Base-by-base conservation (phyloP, 2,797 vertebrate species). In the Protonibea diacanthus region DNA sequence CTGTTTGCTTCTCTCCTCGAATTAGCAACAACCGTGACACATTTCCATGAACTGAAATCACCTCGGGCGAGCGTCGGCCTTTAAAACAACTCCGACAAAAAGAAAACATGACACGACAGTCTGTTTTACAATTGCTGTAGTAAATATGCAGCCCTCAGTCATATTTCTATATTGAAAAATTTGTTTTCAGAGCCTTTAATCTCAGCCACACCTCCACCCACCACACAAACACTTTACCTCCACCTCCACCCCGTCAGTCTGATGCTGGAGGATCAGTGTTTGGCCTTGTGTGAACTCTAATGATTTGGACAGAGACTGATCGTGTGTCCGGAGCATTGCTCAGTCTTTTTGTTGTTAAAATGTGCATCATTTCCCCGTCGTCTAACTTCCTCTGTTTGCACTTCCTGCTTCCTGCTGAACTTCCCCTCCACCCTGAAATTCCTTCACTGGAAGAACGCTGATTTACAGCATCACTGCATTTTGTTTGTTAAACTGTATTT, bases 401-500 rank as follows among this genome's bases (percentile, higher is more conserved):
- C 77, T 92, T 91, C 90, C 87, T 86, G 67, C 42, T 67, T 81
- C 63, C 78, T 2, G 40, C 65, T 72, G 44, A 1, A 76, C 60
- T 86, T 76, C 76, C 75, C 67, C 82, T 81, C 91, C 86, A 48
- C 78, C 84, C 78, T 85, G 20, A 71, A 1, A 80, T 86, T 86
- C 80, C 81, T 80, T 11, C 60, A 42, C 29, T 5, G 64, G 14
- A 33, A 5, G 0, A 13, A 44, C 1, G 8, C 29, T 2, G 44
- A 33, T 13, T 42, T 0, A 25, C 53, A 3, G 27, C 20, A 2
- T 62, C 51, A 55, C 5, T 53, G 4, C 51, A 33, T 68, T 52
- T 29, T 44, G 18, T 38, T 1, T 38, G 23, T 29, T 10, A 1
- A 57, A 47, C 48, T 55, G 25, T 51, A 0, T n/a, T 52, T 3